Conservation (phyloP, 2,113 vertebrate species). For the Vombatus ursinus region DNA sequence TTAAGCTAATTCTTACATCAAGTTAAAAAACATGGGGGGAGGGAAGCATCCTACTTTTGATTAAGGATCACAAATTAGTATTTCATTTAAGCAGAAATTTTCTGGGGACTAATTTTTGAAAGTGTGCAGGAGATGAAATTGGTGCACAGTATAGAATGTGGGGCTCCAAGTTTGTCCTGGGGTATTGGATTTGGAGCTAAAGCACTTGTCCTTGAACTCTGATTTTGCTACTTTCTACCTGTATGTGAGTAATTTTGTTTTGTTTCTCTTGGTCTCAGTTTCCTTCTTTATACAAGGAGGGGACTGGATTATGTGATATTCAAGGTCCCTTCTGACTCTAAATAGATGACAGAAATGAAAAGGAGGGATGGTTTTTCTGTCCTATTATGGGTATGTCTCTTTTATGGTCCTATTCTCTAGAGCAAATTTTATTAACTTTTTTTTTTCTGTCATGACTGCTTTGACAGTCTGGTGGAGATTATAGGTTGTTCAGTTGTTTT, state of each 20-base stretch:
- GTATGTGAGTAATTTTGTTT: background rate
- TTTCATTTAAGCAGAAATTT: slow-evolving; percentile 65
- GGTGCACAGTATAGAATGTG: slow-evolving; percentile 26
- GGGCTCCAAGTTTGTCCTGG: background rate
- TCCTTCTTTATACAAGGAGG: background rate
- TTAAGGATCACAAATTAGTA: slow-evolving; percentile 62
- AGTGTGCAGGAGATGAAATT: slow-evolving; percentile 44
- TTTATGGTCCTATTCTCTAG: background rate
- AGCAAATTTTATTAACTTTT: background rate
- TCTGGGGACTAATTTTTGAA: slow-evolving; percentile 60
- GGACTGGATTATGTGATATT: background rate
- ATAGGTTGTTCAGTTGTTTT: background rate
- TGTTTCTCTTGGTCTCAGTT: background rate
- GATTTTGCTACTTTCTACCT: background rate
- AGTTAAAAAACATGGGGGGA: slow-evolving; percentile 29
- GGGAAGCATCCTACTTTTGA: slow-evolving; percentile 56
- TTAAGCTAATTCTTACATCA: slow-evolving; percentile 52
- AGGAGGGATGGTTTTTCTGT: background rate
- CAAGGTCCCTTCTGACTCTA: background rate
- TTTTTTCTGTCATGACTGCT: background rate
- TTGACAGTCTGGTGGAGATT: background rate
- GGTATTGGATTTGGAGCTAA: background rate
- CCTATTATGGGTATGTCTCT: background rate
- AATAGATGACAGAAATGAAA: background rate
- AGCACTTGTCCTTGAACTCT: background rate